phyloP scores from a whole-genome alignment of 1,140 invertebrate species.

The Drosophila takahashii region DNA sequence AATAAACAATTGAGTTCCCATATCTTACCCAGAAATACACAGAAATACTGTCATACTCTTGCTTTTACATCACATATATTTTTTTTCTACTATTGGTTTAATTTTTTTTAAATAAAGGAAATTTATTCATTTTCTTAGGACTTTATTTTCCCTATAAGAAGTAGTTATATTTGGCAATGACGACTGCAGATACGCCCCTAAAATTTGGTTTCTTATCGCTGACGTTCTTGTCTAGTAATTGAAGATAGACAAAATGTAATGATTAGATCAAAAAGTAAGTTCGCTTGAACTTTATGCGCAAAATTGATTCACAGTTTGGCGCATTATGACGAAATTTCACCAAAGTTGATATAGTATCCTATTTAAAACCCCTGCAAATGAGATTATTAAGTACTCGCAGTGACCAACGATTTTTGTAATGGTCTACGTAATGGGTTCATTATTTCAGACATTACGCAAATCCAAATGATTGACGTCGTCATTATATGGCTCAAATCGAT shows the following conservation, averaged over 20 bases:
- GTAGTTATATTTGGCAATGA: neutral
- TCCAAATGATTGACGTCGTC: neutral
- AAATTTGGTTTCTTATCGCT: neutral
- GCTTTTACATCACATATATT: neutral
- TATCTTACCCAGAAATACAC: neutral
- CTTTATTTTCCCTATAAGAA: neutral
- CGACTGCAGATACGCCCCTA: neutral
- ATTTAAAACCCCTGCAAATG: neutral
- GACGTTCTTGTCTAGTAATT: neutral
- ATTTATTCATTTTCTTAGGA: neutral
- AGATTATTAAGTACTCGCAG: neutral
- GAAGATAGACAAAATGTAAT: neutral
- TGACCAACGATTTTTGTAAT: neutral
- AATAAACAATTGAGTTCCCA: neutral
- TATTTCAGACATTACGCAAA: neutral
- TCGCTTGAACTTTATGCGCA: neutral
- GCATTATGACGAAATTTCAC: conserved; percentile 11
- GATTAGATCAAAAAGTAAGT: neutral
- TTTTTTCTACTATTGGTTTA: neutral
- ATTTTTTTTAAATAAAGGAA: neutral
- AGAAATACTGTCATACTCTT: neutral
- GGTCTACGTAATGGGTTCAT: neutral
- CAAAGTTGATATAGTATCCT: neutral
- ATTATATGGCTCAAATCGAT: neutral
- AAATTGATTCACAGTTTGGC: conserved; percentile 5